These are phyloP conservation scores for Aurelia sp. DNA, from an alignment of 30 jellyfish, hydroid and myxozoan genomes.

Conservation along the genomic window DNA sequence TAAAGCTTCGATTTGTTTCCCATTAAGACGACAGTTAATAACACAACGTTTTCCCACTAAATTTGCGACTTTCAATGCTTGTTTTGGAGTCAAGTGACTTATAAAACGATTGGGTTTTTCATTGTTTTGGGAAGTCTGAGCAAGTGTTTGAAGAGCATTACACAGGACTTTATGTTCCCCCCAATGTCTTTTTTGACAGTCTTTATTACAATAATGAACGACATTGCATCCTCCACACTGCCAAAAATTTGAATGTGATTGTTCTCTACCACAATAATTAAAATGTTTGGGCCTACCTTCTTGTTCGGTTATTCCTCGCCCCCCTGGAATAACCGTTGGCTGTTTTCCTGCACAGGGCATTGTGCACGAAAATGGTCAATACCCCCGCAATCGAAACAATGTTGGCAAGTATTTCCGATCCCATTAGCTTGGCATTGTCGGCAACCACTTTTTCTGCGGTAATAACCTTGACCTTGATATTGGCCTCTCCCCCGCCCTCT, in stretches of 20 bases:
- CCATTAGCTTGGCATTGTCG: slow-evolving; percentile 44
- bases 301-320: slow-evolving; percentile 57
- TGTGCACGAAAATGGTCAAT: slow-evolving; percentile 33
- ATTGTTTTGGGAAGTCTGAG: slow-evolving; percentile 11
- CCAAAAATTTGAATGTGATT: slow-evolving; percentile 7
- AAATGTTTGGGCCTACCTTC: slow-evolving; percentile 35
- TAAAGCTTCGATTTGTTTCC: slow-evolving; percentile 7
- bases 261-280: slow-evolving; percentile 37
- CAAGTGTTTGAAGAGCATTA: slow-evolving; percentile 36
- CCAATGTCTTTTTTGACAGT: slow-evolving; percentile 42
- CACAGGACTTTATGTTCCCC: slow-evolving; percentile 22
- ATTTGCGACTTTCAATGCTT: slow-evolving; percentile 32
- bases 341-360: slow-evolving; percentile 49
- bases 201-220: slow-evolving; percentile 44
- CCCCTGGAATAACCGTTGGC: slow-evolving; percentile 57
- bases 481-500: slow-evolving; percentile 37
- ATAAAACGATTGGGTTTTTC: slow-evolving; percentile 15
- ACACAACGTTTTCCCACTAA: slow-evolving; percentile 49
- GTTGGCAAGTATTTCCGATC: slow-evolving; percentile 49
- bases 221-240: slow-evolving; percentile 46
- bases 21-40: slow-evolving; percentile 13
- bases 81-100: slow-evolving; percentile 56
- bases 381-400: slow-evolving; percentile 39
- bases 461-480: slow-evolving; percentile 28
- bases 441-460: slow-evolving; percentile 46